Evolutionary conservation across 2,888 invertebrate species (phyloP), one percentile per base, ranked within the genome.

Genomic region (Philereme vetulata): DNA sequence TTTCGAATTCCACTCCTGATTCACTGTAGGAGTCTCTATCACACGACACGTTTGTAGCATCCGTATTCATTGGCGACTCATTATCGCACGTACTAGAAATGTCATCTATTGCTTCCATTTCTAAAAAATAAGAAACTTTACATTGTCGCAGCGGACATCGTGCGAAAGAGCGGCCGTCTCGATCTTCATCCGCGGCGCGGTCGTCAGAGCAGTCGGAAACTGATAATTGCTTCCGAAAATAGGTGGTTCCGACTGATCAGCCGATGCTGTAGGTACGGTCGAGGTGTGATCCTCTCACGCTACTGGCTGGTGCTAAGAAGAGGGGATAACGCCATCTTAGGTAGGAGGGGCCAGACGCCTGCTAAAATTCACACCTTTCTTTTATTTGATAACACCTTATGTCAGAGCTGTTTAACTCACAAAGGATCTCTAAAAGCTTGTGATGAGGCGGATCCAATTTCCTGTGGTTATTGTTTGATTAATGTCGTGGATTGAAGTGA

Each of bases 341-440:
- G 87, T 80, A 81, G 92, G 91, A 81, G 92, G 88, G 77, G 92
- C 88, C 67, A 75, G 75, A 80, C 80, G 85, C 83, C 88, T 91
- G 92, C 84, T 91, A 92, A 90, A 88, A 88, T 91, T 92, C 90
- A 90, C 92, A 92, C 92, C 92, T 91, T 92, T 90, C 90, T 90
- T 90, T 89, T 90, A 90, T 91, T 91, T 90, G 92, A 86, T 90
- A 91, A 88, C 87, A 85, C 85, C 86, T 89, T 90, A 90, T 89
- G 85, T 89, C 88, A 88, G 88, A 81, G 85, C 86, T 86, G 88
- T 90, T 90, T 85, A 84, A 82, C 79, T 80, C 83, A 91, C 88
- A 91, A 91, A 87, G 81, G 88, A 82, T 80, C 85, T 84, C 85
- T 92, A 90, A 91, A 92, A 92, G 92, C 87, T 86, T 84, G 81